Evolutionary conservation across 2,797 vertebrate genomes (phyloP).

Genomic region (Liasis olivaceus): DNA sequence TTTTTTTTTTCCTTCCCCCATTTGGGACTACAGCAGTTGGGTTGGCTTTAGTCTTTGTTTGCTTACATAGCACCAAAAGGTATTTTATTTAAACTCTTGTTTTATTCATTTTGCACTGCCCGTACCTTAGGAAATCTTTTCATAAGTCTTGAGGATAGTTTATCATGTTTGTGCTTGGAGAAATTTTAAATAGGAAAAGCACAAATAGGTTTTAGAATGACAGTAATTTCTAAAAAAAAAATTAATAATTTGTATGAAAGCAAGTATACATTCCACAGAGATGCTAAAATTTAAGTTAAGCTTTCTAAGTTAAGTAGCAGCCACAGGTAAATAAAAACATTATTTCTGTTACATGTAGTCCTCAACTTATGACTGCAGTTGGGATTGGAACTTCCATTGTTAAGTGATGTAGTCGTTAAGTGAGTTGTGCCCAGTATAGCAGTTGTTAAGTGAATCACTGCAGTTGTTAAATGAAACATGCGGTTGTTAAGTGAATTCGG

Average conservation of each 20-base stretch:
- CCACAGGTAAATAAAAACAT: neutral
- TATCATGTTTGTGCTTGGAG: neutral
- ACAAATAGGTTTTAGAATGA: neutral
- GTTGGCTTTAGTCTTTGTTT: neutral
- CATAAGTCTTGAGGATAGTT: neutral
- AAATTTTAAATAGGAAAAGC: slow-evolving; percentile 15
- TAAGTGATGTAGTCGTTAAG: no score
- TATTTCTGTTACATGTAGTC: neutral
- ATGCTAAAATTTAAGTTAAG: neutral
- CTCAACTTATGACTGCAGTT: no score
- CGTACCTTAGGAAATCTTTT: neutral
- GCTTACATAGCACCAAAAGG: neutral
- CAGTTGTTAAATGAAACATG: no score
- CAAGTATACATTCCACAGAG: neutral
- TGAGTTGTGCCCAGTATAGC: no score
- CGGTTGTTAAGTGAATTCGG: no score
- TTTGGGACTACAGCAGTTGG: neutral
- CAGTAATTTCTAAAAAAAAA: neutral
- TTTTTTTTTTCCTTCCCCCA: neutral
- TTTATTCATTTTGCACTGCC: neutral
- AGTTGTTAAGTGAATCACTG: no score
- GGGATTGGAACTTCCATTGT: no score
- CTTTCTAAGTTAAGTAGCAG: neutral
- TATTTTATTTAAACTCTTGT: neutral
- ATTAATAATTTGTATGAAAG: neutral